phyloP scores from a whole-genome alignment of 1,140 invertebrate genomes.

The Triops longicaudatus region DNA sequence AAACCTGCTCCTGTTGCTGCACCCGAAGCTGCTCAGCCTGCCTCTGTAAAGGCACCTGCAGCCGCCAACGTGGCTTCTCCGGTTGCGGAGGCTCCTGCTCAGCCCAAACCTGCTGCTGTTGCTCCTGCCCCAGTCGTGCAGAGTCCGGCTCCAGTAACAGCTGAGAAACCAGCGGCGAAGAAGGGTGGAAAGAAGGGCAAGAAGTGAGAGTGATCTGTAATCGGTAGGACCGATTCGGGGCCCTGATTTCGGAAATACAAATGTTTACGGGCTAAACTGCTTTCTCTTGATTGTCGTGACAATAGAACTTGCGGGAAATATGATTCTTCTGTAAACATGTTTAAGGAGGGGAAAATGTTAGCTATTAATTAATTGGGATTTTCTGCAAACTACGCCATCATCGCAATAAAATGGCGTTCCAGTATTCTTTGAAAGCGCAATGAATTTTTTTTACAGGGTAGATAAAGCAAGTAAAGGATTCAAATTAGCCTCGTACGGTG shows the following conservation, averaged over 20 bases:
- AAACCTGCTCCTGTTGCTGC: constrained; percentile 13
- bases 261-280: neutral
- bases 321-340: too few relatives aligned
- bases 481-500: too few relatives aligned
- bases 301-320: neutral
- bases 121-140: constrained; percentile 8
- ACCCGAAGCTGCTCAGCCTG: neutral
- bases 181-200: constrained; percentile 19
- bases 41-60: neutral
- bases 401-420: too few relatives aligned
- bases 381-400: too few relatives aligned
- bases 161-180: neutral
- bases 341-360: too few relatives aligned
- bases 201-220: constrained; percentile 18
- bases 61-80: neutral
- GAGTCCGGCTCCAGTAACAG: constrained; percentile 3
- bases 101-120: neutral
- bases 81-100: neutral
- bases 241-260: constrained; percentile 8
- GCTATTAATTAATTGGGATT: too few relatives aligned
- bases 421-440: too few relatives aligned
- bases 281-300: neutral
- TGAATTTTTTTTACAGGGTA: too few relatives aligned
- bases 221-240: neutral
- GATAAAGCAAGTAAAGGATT: too few relatives aligned